Conservation (phyloP, 2,888 invertebrate genomes). For the Artemia sp. region DNA sequence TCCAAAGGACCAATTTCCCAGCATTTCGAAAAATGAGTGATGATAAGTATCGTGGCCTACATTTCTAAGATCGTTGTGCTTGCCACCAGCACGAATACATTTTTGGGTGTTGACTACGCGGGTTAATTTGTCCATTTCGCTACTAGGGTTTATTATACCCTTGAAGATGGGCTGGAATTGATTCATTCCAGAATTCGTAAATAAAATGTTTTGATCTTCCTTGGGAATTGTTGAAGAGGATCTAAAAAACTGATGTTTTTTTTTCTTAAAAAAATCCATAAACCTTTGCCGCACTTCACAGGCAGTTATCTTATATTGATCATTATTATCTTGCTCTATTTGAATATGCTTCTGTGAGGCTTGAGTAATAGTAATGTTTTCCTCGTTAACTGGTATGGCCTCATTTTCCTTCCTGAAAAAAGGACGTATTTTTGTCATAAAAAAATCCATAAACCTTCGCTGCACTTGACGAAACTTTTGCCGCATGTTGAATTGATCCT, state of each 20-base stretch:
- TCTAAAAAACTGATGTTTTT: constrained; percentile 38
- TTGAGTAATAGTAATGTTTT: no score
- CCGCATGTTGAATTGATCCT: no score
- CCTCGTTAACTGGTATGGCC: no score
- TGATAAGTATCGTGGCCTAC: constrained; percentile 33
- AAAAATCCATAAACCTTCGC: no score
- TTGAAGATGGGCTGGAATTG: constrained; percentile 32
- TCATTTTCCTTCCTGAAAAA: no score
- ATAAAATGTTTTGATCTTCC: constrained; percentile 41
- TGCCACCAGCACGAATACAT: constrained; percentile 32
- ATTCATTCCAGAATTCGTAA: constrained; percentile 44
- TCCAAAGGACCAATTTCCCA: constrained; percentile 35
- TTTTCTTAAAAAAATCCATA: constrained; percentile 34
- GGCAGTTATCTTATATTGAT: no score
- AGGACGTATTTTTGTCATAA: no score
- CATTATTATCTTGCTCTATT: no score
- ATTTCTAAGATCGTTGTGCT: constrained; percentile 34
- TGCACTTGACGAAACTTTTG: no score
- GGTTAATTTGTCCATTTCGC: constrained; percentile 24
- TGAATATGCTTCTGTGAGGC: no score
- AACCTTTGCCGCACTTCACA: constrained; percentile 28
- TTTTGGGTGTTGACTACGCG: constrained; percentile 30
- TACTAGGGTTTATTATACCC: no score
- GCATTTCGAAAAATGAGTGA: constrained; percentile 36
- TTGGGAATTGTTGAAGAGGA: constrained; percentile 41